Evolutionary conservation across 2,888 invertebrate genomes (phyloP).

Genomic region (Ormyrus pomaceus): DNA sequence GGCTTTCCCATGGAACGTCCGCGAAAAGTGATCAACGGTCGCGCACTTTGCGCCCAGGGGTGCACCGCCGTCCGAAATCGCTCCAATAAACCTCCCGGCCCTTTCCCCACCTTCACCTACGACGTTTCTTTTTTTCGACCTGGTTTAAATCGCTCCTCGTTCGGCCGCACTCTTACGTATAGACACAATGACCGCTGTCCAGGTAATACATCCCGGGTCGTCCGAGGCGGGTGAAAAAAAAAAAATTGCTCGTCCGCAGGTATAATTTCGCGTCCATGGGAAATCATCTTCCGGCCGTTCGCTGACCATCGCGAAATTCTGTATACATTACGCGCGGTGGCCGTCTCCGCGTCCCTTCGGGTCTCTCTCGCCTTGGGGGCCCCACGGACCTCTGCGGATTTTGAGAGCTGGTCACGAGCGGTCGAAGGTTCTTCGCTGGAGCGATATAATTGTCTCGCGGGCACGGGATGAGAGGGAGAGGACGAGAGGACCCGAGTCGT

Average conservation of each 20-base stretch:
- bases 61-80: conserved; percentile 16
- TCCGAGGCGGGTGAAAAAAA: not conserved
- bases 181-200: conserved; percentile 59
- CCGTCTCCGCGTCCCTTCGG: too few species aligned
- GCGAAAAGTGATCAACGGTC: conserved; percentile 60
- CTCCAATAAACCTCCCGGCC: conserved; percentile 21
- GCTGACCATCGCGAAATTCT: conserved; percentile 62
- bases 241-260: conserved; percentile 59
- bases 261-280: conserved; percentile 66
- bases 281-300: conserved; percentile 61
- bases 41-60: not conserved
- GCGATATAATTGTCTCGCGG: not conserved
- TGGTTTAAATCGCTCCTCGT: conserved; percentile 70
- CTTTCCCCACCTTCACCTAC: conserved; percentile 65
- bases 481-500: not conserved
- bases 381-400: not conserved
- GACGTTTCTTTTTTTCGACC: conserved; percentile 66
- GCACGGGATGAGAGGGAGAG: not conserved
- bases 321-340: not conserved
- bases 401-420: not conserved
- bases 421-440: not conserved
- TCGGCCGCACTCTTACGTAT: not conserved
- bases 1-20: conserved; percentile 60
- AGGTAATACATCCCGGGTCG: conserved; percentile 58
- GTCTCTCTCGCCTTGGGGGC: not conserved